Conservation (phyloP, 2,888 invertebrate genomes). For the Lysandra bellargus region DNA sequence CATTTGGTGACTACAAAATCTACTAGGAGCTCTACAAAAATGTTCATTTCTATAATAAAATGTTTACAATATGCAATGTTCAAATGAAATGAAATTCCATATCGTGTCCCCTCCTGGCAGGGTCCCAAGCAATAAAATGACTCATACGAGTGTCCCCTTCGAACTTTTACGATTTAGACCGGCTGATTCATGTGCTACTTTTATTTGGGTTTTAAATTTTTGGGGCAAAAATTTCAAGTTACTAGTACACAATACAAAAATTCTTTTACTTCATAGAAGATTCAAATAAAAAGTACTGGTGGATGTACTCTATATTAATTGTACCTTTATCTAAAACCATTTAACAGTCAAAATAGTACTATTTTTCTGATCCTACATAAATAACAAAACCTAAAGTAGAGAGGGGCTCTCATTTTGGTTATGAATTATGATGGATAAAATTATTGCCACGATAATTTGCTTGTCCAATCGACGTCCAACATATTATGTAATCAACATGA, state of each 20-base stretch:
- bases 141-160: slow-evolving; percentile 11
- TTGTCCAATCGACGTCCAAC: too few species aligned
- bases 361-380: too few species aligned
- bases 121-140: slow-evolving; percentile 28
- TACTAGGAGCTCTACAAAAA: background rate
- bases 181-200: slow-evolving; percentile 24
- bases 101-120: slow-evolving; percentile 34
- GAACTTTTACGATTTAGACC: slow-evolving; percentile 13
- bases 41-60: background rate
- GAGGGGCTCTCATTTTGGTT: too few species aligned
- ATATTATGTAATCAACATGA: too few species aligned
- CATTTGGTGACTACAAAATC: background rate
- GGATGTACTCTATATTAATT: too few species aligned
- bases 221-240: background rate
- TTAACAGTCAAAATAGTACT: too few species aligned
- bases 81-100: slow-evolving; percentile 17
- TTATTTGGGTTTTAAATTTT: background rate
- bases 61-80: background rate
- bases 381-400: too few species aligned
- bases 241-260: background rate
- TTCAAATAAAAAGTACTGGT: too few species aligned
- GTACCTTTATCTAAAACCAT: too few species aligned
- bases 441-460: too few species aligned
- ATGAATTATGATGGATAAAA: too few species aligned
- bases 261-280: too few species aligned